Evolutionary conservation across 2,888 invertebrate species (phyloP).

Genomic region (Eugnorisma glareosa): DNA sequence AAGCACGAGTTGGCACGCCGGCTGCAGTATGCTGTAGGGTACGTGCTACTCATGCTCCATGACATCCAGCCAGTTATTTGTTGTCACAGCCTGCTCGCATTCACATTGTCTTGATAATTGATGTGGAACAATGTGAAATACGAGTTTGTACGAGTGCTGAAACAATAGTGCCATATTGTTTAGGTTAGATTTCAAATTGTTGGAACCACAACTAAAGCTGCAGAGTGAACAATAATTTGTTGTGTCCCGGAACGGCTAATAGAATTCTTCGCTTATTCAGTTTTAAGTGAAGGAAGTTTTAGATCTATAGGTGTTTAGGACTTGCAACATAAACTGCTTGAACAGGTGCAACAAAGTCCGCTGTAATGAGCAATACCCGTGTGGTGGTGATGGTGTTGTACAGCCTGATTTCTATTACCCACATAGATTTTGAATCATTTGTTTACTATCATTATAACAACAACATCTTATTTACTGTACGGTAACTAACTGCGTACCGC

Average conservation of each 20-base stretch:
- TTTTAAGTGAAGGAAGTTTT: neutral
- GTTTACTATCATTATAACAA: conserved; percentile 40
- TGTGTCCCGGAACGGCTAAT: too few species aligned
- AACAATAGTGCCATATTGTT: too few species aligned
- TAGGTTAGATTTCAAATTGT: neutral
- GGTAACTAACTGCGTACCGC: conserved; percentile 23
- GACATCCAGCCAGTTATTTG: conserved; percentile 65
- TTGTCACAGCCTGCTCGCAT: conserved; percentile 39
- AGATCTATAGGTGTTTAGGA: too few species aligned
- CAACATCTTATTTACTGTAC: conserved; percentile 45
- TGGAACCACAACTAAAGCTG: neutral
- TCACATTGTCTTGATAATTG: conserved; percentile 33
- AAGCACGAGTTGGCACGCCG: conserved; percentile 81
- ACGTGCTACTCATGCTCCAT: conserved; percentile 71
- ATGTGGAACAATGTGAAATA: conserved; percentile 12
- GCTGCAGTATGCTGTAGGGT: conserved; percentile 78
- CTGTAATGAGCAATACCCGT: too few species aligned
- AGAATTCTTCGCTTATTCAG: neutral
- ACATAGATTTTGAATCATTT: conserved; percentile 30
- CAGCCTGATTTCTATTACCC: conserved; percentile 18
- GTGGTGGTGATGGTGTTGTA: conserved; percentile 22
- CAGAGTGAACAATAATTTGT: neutral
- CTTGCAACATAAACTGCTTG: too few species aligned
- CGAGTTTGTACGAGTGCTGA: conserved; percentile 1
- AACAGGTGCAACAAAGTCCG: too few species aligned